Percentiles rank a stretch among this genome's conserved stretches.
phyloP scores from a whole-genome alignment of 2,113 vertebrate species.

The Aix galericulata region DNA sequence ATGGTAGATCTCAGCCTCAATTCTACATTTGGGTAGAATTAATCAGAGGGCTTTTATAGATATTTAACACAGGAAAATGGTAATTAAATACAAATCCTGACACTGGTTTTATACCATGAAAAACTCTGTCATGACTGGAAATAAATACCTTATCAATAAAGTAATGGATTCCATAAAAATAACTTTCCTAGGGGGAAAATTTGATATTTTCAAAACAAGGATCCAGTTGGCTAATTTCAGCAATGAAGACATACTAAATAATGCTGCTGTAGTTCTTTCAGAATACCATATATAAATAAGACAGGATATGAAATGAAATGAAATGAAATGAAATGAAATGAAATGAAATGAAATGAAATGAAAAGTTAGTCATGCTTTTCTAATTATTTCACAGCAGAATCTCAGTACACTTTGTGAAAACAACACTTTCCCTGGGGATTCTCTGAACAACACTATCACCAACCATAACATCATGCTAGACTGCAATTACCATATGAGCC shows the following conservation, averaged over 20 bases:
- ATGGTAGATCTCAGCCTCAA: background rate
- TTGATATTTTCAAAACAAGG: background rate
- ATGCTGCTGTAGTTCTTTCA: background rate
- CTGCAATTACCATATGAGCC: background rate
- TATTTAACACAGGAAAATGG: background rate
- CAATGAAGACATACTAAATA: background rate
- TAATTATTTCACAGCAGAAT: conserved; percentile 18
- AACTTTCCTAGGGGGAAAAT: background rate
- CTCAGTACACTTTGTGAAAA: background rate
- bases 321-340: background rate
- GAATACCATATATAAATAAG: background rate
- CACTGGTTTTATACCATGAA: background rate
- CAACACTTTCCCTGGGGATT: background rate
- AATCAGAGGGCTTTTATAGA: background rate
- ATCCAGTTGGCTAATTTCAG: background rate
- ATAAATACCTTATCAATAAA: background rate
- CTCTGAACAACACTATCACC: background rate
- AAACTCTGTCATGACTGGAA: background rate
- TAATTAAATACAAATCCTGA: background rate
- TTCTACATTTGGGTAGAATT: background rate
- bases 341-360: background rate
- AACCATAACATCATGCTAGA: background rate
- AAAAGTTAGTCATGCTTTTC: background rate
- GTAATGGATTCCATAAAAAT: background rate
- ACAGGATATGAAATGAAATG: background rate